These are phyloP conservation scores for Entomobrya multifasciata DNA, from an alignment of 2,888 invertebrate genomes.

Conservation along the genomic window DNA sequence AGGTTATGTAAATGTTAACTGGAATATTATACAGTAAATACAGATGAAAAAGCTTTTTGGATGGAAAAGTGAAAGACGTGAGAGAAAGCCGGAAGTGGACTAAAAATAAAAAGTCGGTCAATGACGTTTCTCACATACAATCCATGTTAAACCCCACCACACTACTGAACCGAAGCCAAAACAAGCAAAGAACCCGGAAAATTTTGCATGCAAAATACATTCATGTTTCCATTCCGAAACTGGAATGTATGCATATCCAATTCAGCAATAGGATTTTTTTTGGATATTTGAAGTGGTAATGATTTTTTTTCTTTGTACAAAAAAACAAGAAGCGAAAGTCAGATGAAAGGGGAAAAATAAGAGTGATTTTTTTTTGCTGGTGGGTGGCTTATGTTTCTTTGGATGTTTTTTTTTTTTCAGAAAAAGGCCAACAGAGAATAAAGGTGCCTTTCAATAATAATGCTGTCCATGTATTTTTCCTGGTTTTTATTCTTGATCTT, in stretches of 20 bases:
- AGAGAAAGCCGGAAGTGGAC: too few relatives aligned
- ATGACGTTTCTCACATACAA: too few relatives aligned
- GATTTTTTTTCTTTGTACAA: background rate
- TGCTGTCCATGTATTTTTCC: background rate
- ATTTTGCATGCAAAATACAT: too few relatives aligned
- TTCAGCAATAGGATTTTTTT: background rate
- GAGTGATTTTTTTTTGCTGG: background rate
- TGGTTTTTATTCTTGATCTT: slow-evolving; percentile 22
- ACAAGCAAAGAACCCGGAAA: too few relatives aligned
- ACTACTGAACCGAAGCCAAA: too few relatives aligned
- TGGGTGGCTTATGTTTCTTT: background rate
- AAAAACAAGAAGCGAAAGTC: background rate
- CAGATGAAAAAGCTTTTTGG: too few relatives aligned
- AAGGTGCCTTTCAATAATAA: background rate
- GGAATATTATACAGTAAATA: too few relatives aligned
- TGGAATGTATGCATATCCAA: background rate
- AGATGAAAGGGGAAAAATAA: background rate
- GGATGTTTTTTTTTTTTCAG: background rate
- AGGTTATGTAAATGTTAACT: too few relatives aligned
- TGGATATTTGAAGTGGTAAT: background rate
- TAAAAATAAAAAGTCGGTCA: background rate
- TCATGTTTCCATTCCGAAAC: too few relatives aligned
- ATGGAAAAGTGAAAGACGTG: too few relatives aligned
- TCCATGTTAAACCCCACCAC: background rate
- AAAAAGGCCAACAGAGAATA: background rate